Evolutionary conservation across 2,113 vertebrate species (phyloP), one percentile per base, ranked within the genome.

Genomic region (Perognathus longimembris): DNA sequence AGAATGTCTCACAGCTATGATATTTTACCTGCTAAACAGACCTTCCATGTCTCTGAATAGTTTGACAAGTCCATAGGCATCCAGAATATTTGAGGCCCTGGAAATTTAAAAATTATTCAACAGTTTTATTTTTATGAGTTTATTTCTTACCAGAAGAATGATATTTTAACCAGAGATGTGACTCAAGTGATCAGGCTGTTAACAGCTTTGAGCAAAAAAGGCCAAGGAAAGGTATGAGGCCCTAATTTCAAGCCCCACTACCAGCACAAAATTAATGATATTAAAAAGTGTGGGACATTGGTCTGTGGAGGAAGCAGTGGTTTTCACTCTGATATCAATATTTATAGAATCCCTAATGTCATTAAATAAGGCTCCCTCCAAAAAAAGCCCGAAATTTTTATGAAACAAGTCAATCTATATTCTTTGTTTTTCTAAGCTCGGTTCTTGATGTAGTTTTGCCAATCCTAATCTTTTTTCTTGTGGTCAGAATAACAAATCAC

Each of bases 51-150:
- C 40, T 92, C 36, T 64, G 20, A 22, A 54, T 17, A 88, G 40
- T 78, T 86, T 76, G 79, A 38, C 21, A 42, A 88, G 67, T 71
- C 6, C 54, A 20, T 5, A 69, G 61, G 11, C 14, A 81, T 88
- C 64, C 77, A 9, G 6, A 69, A 63, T 38, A 78, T 0, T 24
- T 3, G 36, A 70, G 30, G 34, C n/a, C 50, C 85, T 64, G 28
- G n/a, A 77, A 76, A 36, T 70, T 61, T 94, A 88, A 17, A 90
- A 79, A 79, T 71, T 36, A 85, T 7, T 64, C 34, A 85, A 45
- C 32, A 78, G 74, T 79, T 64, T 81, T 24, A 77, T 85, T 81
- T 73, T 64, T 88, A 28, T 82, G 59, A 54, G 2, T 34, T 24
- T 75, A 67, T 36, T 71, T 30, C 21, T 92, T 79, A 66, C 24